Evolutionary conservation across 1,140 invertebrate species (phyloP), one percentile per base, ranked within the genome.

Genomic region (Drosophila nikananu): DNA sequence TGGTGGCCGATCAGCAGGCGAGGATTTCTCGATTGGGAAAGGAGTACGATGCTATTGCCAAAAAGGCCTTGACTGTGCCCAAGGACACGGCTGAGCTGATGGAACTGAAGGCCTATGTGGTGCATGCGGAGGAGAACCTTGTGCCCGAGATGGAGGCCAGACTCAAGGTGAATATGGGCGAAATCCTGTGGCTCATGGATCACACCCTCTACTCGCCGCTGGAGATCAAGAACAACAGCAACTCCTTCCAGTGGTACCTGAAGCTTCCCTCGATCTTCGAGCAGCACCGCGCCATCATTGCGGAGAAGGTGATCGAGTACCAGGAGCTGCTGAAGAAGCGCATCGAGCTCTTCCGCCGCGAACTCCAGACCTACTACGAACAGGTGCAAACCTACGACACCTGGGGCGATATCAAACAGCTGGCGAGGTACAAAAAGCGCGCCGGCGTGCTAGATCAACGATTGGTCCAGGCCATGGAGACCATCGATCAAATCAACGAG

Each of bases 401-500:
- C 58, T 98, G 97, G 94, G 98, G 98, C 4, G 97, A 98, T 74
- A 95, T 98, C n/a, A 95, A 96, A 19, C 96, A 98, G 54, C 94
- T 99, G 46, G 94, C 96, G 30, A 96, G 96, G 77, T 99, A 99
- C 92, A 95, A 97, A 30, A 96, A 96, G 41, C 96, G 97, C 65
- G 97, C 98, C 1, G 95, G 94, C 13, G 94, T 95, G 42, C 92
- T 99, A 1, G 96, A 98, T 86, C 94, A 95, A 58, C 93, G 95
- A 64, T 92, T 97, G 72, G 87, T 95, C 0, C 83, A 82, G 8
- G 98, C 97, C 12, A 95, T 97, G 90, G 95, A 96, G 42, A 97
- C 95, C 76, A 98, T 99, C 65, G 97, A 98, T 84, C 94, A 95
- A 62, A 98, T 99, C 79, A 99, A 99, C 92, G 96, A 96, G 87